Evolutionary conservation across 2,113 vertebrate species (phyloP).

Genomic region (Falcunculus frontatus): DNA sequence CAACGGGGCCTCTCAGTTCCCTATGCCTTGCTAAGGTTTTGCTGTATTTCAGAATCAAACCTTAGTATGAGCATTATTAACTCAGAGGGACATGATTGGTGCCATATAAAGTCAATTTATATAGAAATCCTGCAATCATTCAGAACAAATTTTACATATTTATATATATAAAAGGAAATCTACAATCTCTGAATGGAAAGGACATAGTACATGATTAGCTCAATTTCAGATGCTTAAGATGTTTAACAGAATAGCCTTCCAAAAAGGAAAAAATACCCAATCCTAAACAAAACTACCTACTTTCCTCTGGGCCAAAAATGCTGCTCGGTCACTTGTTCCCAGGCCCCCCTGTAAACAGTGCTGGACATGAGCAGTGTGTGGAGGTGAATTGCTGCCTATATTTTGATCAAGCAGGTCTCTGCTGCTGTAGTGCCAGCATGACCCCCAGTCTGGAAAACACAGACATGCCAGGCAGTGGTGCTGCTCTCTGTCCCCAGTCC

Average conservation of each 20-base stretch:
- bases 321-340: not conserved
- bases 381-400: not conserved
- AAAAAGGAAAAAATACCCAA: not conserved
- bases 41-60: not conserved
- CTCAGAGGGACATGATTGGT: not conserved
- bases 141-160: not conserved
- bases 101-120: not conserved
- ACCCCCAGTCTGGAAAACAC: not conserved
- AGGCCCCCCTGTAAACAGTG: not conserved
- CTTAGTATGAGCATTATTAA: not conserved
- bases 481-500: not conserved
- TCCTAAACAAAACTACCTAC: not conserved
- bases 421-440: not conserved
- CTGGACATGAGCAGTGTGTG: not conserved
- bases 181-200: not conserved
- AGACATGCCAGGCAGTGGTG: not conserved
- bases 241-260: not conserved
- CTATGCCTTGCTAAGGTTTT: not conserved
- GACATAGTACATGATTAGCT: not conserved
- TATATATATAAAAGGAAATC: not conserved
- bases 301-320: not conserved
- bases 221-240: not conserved
- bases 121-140: not conserved
- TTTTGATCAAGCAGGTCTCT: not conserved
- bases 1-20: slow-evolving; percentile 35